phyloP scores from a whole-genome alignment of 2,797 vertebrate genomes.

The Peromyscus aztecus region DNA sequence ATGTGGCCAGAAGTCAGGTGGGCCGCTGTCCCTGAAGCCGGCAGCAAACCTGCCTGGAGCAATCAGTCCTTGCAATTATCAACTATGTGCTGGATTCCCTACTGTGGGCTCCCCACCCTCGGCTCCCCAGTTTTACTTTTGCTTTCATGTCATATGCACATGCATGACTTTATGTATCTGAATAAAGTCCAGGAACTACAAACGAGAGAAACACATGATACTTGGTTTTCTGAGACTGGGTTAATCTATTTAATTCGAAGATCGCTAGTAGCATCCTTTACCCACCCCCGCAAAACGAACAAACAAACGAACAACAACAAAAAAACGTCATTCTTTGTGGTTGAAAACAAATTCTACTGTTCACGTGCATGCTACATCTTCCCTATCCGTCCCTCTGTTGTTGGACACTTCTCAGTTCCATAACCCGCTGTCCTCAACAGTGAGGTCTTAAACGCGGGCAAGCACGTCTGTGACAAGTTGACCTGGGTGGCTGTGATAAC shows the following conservation, averaged over 20 bases:
- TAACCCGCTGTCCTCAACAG: not conserved
- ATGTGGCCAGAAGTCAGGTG: not conserved
- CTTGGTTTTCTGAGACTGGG: not conserved
- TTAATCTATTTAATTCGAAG: not conserved
- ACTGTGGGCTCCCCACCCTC: not conserved
- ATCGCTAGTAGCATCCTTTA: not conserved
- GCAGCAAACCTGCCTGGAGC: no score
- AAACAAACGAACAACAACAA: not conserved
- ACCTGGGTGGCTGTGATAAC: not conserved
- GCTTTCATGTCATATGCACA: no score
- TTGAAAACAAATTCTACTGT: not conserved
- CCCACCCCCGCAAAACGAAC: not conserved
- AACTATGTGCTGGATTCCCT: no score
- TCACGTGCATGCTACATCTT: not conserved
- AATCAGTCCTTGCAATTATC: no score
- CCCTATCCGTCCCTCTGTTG: not conserved
- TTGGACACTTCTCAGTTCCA: not conserved
- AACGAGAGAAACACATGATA: not conserved
- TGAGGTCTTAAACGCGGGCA: not conserved
- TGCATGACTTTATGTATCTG: not conserved
- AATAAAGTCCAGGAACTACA: not conserved
- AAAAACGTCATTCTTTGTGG: not conserved
- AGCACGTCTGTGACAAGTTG: not conserved
- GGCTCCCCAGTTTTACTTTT: not conserved
- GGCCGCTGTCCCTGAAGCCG: rapidly evolving